These are phyloP conservation scores for Rhopalosiphum nymphaeae DNA, from an alignment of 2,888 invertebrate species.

Conservation along the genomic window DNA sequence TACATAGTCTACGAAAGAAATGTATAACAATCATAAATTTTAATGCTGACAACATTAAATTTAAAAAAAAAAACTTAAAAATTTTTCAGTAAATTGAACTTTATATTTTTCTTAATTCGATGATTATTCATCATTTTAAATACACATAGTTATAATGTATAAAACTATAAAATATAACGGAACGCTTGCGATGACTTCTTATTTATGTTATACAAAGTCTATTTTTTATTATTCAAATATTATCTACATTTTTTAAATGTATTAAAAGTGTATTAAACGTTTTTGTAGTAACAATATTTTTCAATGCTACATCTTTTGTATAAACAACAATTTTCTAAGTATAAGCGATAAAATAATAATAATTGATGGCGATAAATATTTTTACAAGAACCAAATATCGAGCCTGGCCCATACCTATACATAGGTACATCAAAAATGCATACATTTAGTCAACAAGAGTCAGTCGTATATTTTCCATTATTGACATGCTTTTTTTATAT, in stretches of 20 bases:
- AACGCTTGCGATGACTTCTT: not conserved
- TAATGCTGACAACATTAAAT: not conserved
- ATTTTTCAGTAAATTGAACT: not conserved
- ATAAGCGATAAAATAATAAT: no score
- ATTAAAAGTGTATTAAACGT: not conserved
- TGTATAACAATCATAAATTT: not conserved
- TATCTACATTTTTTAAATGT: not conserved
- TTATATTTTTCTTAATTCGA: not conserved
- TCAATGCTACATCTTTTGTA: no score
- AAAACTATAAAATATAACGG: not conserved
- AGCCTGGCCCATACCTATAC: not conserved
- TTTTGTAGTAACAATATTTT: no score
- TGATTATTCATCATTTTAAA: not conserved
- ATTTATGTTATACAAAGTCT: not conserved
- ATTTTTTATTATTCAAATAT: constrained; percentile 4
- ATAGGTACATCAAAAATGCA: not conserved
- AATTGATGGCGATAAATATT: not conserved
- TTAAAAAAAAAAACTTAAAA: not conserved
- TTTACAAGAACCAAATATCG: not conserved
- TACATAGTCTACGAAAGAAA: not conserved
- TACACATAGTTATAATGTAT: not conserved
- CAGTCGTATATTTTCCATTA: no score
- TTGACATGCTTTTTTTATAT: not conserved
- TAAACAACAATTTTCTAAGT: not conserved
- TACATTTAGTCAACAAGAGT: not conserved